Evolutionary conservation across 2,113 vertebrate species (phyloP), one percentile per base, ranked within the genome.

Genomic region (Indicator indicator): DNA sequence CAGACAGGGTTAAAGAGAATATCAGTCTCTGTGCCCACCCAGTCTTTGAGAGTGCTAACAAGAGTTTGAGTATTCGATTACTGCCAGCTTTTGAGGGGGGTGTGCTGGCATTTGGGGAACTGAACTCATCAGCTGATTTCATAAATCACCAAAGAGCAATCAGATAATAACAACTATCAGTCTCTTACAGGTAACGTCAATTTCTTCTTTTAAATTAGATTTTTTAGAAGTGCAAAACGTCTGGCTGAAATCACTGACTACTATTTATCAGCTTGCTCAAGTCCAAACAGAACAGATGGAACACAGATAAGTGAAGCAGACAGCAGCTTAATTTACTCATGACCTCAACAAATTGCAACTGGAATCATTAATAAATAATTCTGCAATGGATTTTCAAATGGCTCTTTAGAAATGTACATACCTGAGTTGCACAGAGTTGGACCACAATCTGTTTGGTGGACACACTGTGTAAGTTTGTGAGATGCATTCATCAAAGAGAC

Each of bases 201-300:
- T 77, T 89, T 84, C 81, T 81, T 32, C 78, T 84, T 78, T 79
- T 58, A 91, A 95, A 92, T 82, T 59, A 70, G 44, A 44, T 30
- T 83, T 82, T 71, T 83, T 42, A 36, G 11, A 93, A 95, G 92
- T 67, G 70, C 63, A 90, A 94, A 96, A 91, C 0, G 10, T 59
- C 90, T 88, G 27, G 73, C 77, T 95, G 76, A 94, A 90, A 90
- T 74, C 44, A 89, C 81, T 46, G 74, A 92, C 69, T 91, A 85
- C 36, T 71, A 88, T 92, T 90, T 86, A 94, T 93, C 80, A 90
- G 75, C 64, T 87, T 1, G 0, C 54, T 94, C 73, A 70, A 93
- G 74, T 95, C 92, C 87, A 93, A 97, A 97, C 76, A 95, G 82
- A 96, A 95, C 85, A 94, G 94, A 96, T 96, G 95, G 90, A 95